These are phyloP conservation scores for Tetramorium bicarinatum DNA, from an alignment of 2,888 invertebrate genomes.

Conservation along the genomic window DNA sequence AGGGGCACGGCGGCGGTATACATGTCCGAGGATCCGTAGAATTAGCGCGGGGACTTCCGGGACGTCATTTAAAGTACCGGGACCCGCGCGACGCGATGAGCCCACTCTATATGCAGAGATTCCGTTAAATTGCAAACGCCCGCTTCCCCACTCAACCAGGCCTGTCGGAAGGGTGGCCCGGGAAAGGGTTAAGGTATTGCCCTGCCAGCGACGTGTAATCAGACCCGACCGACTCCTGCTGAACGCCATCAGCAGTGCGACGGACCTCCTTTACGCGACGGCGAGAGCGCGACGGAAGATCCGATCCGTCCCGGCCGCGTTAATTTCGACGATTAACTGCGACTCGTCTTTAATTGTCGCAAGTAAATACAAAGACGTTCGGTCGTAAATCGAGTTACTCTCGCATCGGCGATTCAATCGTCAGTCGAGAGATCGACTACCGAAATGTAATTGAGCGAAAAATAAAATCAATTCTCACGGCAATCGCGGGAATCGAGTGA, in stretches of 20 bases:
- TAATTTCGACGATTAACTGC: conserved; percentile 35
- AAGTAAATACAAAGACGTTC: not conserved
- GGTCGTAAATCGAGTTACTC: not conserved
- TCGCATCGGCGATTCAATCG: not conserved
- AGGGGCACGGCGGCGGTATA: conserved; percentile 45
- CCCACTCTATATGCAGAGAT: conserved; percentile 83
- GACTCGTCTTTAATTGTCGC: not conserved
- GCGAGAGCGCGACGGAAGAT: conserved; percentile 1
- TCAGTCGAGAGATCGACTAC: not conserved
- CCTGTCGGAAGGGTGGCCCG: conserved; percentile 58
- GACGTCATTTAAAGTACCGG: conserved; percentile 77
- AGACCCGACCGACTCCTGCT: conserved; percentile 56
- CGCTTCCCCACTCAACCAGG: conserved; percentile 68
- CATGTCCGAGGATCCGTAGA: conserved; percentile 74
- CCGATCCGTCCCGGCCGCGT: not conserved
- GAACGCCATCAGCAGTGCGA: conserved; percentile 25
- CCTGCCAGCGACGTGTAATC: conserved; percentile 71
- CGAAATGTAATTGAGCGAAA: not conserved
- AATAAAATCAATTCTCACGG: not conserved
- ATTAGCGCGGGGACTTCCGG: conserved; percentile 79
- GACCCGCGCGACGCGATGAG: conserved; percentile 74
- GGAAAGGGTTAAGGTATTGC: conserved; percentile 65
- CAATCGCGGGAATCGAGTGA: not conserved
- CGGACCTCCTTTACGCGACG: not conserved
- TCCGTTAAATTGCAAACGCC: conserved; percentile 82